phyloP scores from a whole-genome alignment of 2,797 vertebrate genomes.

The Sparus aurata region DNA sequence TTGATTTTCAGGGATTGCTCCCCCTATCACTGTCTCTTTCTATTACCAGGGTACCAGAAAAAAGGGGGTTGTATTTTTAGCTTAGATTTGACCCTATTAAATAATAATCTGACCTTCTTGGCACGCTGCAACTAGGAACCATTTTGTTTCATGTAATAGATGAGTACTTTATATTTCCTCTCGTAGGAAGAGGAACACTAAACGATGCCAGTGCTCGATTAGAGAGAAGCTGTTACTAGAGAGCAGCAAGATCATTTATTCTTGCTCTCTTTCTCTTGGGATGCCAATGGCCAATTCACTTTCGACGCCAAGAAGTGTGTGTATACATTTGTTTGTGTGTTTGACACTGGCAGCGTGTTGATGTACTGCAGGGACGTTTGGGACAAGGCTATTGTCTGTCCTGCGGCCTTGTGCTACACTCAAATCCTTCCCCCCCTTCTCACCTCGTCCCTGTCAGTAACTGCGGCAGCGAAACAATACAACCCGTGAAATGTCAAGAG shows the following conservation, averaged over 20 bases:
- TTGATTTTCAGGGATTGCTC: conserved; percentile 37
- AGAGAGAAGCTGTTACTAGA: conserved; percentile 77
- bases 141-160: conserved; percentile 77
- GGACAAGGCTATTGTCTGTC: conserved; percentile 57
- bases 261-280: conserved; percentile 60
- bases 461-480: conserved; percentile 58
- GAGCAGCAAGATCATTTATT: conserved; percentile 75
- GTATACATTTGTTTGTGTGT: conserved; percentile 43
- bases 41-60: conserved; percentile 31
- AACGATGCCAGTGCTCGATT: conserved; percentile 72
- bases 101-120: conserved; percentile 63
- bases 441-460: conserved; percentile 44
- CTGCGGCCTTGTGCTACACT: conserved; percentile 42
- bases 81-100: conserved; percentile 68
- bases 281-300: conserved; percentile 56
- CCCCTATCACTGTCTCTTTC: conserved; percentile 10
- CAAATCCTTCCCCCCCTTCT: conserved; percentile 50
- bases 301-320: conserved; percentile 36
- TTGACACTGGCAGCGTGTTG: conserved; percentile 10
- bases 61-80: conserved; percentile 50
- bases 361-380: conserved; percentile 36
- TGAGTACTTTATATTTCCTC: conserved; percentile 73
- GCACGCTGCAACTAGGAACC: conserved; percentile 57
- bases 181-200: conserved; percentile 67
- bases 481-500: conserved; percentile 69